Percentiles rank a stretch among this genome's conserved stretches.
Conservation (phyloP, 2,113 vertebrate genomes). For the Dipodomys merriami region DNA sequence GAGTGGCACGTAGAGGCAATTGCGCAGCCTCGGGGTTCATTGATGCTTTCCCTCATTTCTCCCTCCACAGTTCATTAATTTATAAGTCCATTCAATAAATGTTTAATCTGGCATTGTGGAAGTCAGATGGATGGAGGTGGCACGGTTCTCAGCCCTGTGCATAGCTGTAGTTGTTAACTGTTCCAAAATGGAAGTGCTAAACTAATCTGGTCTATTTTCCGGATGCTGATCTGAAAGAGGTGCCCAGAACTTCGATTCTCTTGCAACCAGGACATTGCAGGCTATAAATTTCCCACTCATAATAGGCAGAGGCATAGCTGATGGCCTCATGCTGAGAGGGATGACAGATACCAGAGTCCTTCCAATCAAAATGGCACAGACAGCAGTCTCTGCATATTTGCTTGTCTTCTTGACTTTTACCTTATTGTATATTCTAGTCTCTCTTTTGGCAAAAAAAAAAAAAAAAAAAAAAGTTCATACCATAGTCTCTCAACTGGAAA, state of each 20-base stretch:
- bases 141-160: not conserved
- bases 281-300: slow-evolving; percentile 7
- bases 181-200: slow-evolving; percentile 43
- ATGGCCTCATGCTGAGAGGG: not conserved
- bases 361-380: not conserved
- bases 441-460: not conserved
- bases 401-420: slow-evolving; percentile 42
- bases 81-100: slow-evolving; percentile 22
- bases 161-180: not conserved
- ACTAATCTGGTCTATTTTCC: not conserved
- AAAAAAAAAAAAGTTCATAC: not conserved
- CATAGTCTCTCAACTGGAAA: slow-evolving; percentile 14
- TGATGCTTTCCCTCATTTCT: slow-evolving; percentile 13
- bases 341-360: not conserved
- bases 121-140: not conserved
- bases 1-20: not conserved
- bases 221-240: not conserved
- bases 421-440: not conserved
- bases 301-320: not conserved
- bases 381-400: not conserved
- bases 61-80: slow-evolving; percentile 11
- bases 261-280: not conserved
- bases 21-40: not conserved
- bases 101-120: slow-evolving; percentile 24
- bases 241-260: not conserved